Percentiles rank a stretch among this genome's conserved stretches.
phyloP scores from a whole-genome alignment of 2,888 invertebrate species.

The Lepidochitona cinerea region DNA sequence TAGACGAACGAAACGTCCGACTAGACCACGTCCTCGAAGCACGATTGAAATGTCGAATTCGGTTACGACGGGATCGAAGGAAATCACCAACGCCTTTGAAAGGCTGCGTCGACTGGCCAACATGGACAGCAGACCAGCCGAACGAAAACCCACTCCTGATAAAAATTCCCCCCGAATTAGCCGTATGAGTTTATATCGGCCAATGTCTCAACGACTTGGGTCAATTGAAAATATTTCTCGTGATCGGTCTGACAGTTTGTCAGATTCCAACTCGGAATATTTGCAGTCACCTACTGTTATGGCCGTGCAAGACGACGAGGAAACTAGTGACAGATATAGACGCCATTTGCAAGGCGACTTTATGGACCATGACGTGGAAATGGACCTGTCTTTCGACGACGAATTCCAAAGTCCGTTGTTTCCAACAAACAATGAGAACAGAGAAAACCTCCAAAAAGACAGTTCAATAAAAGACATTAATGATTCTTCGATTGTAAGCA shows the following conservation, averaged over 20 bases:
- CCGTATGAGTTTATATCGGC: slow-evolving; percentile 1
- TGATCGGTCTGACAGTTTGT: background rate
- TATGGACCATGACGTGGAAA: background rate
- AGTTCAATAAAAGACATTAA: background rate
- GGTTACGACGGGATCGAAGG: background rate
- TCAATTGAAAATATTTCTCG: background rate
- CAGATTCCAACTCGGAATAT: background rate
- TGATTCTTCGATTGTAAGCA: background rate
- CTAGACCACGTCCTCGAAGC: background rate
- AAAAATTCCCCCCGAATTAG: background rate
- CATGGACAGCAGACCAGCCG: background rate
- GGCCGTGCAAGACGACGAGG: background rate
- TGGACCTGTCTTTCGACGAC: background rate
- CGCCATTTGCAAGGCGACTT: background rate
- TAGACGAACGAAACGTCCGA: background rate
- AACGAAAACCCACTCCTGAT: background rate
- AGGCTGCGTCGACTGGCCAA: background rate
- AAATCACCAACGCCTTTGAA: slow-evolving; percentile 3
- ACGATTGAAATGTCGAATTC: background rate
- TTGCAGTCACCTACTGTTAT: background rate
- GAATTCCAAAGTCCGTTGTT: background rate
- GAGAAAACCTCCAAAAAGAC: background rate
- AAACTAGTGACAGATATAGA: background rate
- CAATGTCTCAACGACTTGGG: background rate
- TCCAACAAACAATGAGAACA: background rate